Conservation (phyloP, 1,140 invertebrate species). For the Charaxes varanes region DNA sequence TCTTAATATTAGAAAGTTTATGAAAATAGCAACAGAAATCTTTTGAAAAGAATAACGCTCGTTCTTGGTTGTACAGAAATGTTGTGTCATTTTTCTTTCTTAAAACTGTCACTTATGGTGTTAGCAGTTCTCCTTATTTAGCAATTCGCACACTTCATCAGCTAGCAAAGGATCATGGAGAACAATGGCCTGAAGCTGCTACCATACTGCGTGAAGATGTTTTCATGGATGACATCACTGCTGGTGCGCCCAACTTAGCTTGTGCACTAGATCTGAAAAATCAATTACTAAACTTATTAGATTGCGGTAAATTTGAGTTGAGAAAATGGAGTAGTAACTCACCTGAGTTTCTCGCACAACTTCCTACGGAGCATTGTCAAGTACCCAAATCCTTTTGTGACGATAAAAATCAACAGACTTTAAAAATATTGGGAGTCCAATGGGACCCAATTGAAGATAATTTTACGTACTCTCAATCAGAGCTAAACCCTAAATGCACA, state of each 20-base stretch:
- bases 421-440: constrained; percentile 6
- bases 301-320: constrained; percentile 4
- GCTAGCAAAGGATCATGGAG: constrained; percentile 6
- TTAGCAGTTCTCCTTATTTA: constrained; percentile 8
- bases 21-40: no score
- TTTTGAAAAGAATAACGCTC: no score
- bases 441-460: constrained; percentile 4
- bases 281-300: constrained; percentile 1
- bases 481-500: constrained; percentile 3
- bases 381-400: constrained; percentile 2
- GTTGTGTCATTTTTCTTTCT: no score
- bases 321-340: constrained; percentile 6
- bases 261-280: constrained; percentile 2
- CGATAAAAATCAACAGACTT: constrained; percentile 1
- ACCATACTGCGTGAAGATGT: background rate
- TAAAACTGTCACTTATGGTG: constrained; percentile 10
- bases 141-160: constrained; percentile 8
- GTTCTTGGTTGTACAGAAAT: no score
- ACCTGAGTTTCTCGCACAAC: background rate
- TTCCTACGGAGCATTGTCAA: constrained; percentile 1
- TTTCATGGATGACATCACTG: constrained; percentile 7
- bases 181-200: background rate
- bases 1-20: no score
- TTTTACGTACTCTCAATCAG: constrained; percentile 4
- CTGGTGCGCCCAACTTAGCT: background rate